A percentile compares a stretch with the other conserved stretches of the same genome.
phyloP scores from a whole-genome alignment of 2,888 invertebrate species.

The Nebria brevicollis region DNA sequence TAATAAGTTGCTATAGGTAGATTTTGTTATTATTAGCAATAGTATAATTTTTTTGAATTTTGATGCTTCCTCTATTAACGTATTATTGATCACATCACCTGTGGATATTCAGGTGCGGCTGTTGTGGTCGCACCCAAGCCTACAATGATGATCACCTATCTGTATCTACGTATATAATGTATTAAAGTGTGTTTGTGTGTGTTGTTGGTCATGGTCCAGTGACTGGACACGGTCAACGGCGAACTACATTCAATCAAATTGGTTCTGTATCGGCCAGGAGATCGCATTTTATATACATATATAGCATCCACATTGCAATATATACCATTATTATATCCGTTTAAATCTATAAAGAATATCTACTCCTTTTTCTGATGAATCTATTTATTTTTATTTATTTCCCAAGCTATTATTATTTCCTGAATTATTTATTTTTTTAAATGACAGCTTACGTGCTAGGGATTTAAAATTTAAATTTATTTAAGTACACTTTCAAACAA shows the following conservation, averaged over 20 bases:
- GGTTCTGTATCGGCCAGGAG: background rate
- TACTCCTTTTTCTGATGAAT: too few relatives aligned
- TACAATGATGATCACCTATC: background rate
- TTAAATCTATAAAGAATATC: too few relatives aligned
- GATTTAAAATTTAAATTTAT: too few relatives aligned
- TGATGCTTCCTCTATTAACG: background rate
- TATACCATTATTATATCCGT: too few relatives aligned
- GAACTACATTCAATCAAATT: conserved; percentile 1
- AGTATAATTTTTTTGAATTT: background rate
- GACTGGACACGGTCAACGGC: background rate
- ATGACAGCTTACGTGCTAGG: too few relatives aligned
- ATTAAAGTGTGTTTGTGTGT: background rate
- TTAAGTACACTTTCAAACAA: too few relatives aligned
- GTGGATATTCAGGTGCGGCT: background rate
- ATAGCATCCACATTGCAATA: background rate
- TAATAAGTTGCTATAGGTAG: background rate
- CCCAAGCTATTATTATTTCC: too few relatives aligned
- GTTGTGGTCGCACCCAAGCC: background rate
- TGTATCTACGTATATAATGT: background rate
- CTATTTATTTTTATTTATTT: too few relatives aligned
- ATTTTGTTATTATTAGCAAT: background rate
- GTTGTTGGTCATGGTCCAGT: conserved; percentile 1
- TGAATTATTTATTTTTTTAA: too few relatives aligned
- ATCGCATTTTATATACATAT: background rate
- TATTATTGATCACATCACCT: conserved; percentile 1